Conservation (phyloP, 2,113 vertebrate genomes). For the Suncus etruscus region DNA sequence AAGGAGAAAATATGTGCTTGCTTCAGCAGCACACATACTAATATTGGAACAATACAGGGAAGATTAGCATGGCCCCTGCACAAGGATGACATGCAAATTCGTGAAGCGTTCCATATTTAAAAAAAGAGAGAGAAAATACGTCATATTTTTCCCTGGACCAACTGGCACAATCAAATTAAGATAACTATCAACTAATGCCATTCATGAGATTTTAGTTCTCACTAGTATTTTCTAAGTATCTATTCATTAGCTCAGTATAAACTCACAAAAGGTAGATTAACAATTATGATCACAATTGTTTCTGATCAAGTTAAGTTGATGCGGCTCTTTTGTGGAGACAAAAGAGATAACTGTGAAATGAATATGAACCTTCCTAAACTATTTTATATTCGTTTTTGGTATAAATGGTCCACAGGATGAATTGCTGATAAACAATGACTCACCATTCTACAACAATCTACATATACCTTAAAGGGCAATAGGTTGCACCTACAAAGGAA, state of each 20-base stretch:
- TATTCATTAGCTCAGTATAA: not conserved
- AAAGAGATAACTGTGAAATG: not conserved
- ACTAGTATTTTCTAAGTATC: slow-evolving; percentile 33
- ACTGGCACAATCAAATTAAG: not conserved
- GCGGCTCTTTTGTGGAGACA: not conserved
- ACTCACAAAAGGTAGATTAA: slow-evolving; percentile 9
- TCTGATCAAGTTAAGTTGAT: slow-evolving; percentile 25
- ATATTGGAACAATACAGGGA: too few relatives aligned
- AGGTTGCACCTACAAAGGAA: slow-evolving; percentile 37
- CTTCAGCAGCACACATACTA: too few relatives aligned
- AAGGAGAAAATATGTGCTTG: too few relatives aligned
- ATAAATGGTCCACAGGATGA: not conserved
- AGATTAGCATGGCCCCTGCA: too few relatives aligned
- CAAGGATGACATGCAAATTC: too few relatives aligned
- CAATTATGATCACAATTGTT: not conserved
- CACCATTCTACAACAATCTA: slow-evolving; percentile 13
- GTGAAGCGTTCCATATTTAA: too few relatives aligned
- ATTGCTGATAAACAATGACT: slow-evolving; percentile 23
- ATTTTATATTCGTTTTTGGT: not conserved
- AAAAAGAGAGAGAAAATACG: slow-evolving; percentile 55
- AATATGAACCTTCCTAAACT: slow-evolving; percentile 3
- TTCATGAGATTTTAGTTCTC: slow-evolving; percentile 48
- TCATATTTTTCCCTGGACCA: slow-evolving; percentile 1
- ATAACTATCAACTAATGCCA: slow-evolving; percentile 18
- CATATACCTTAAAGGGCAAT: slow-evolving; percentile 55